Conservation (phyloP, 2,113 vertebrate species). For the Callithrix jacchus region DNA sequence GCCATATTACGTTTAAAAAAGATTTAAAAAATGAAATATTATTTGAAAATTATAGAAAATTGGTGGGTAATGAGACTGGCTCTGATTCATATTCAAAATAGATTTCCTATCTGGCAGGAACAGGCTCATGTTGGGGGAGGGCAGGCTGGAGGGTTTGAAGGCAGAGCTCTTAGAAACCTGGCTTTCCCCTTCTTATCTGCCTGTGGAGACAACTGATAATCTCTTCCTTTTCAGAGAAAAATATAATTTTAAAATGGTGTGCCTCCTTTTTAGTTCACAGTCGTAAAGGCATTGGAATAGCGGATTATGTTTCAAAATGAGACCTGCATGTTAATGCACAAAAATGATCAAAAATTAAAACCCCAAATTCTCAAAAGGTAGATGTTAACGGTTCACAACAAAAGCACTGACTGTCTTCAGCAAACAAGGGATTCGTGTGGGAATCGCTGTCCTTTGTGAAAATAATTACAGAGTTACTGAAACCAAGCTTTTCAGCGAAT, state of each 20-base stretch:
- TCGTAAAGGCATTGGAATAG: not conserved
- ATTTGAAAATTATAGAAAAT: conserved; percentile 27
- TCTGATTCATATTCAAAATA: not conserved
- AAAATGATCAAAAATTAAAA: not conserved
- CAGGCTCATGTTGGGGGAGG: not conserved
- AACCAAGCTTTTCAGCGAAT: not conserved
- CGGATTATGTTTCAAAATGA: not conserved
- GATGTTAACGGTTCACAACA: not conserved
- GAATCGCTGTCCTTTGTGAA: not conserved
- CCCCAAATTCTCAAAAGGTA: not conserved
- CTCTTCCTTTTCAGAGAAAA: not conserved
- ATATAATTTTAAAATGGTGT: not conserved
- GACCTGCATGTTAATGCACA: not conserved
- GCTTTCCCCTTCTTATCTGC: too few relatives aligned
- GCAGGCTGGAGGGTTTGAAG: not conserved
- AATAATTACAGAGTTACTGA: not conserved
- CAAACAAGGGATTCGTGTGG: not conserved
- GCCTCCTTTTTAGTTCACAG: not conserved
- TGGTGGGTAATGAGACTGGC: not conserved
- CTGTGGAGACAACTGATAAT: not conserved
- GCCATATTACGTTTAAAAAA: not conserved
- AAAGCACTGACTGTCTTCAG: not conserved
- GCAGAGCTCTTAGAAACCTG: not conserved
- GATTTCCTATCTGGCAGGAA: not conserved
- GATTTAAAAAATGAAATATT: not conserved